A percentile compares a stretch with the other conserved stretches of the same genome.
phyloP scores from a whole-genome alignment of 2,113 vertebrate genomes.

The Mionectes macconnelli region DNA sequence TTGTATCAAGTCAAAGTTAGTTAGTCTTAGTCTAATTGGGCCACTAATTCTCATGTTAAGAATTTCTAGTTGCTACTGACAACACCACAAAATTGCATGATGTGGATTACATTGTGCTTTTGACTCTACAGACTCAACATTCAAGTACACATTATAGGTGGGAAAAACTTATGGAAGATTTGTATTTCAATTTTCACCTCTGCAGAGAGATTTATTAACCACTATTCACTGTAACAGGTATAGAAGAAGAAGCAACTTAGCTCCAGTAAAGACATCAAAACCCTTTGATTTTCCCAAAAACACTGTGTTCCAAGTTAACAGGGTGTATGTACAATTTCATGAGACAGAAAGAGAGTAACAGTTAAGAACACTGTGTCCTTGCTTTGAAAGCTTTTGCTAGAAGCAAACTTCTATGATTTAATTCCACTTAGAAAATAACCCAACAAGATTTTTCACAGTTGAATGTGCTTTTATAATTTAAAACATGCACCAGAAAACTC shows the following conservation, averaged over 20 bases:
- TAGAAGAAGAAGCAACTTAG: not conserved
- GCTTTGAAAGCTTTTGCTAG: slow-evolving; percentile 2
- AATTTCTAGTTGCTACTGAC: not conserved
- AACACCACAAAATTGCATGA: not conserved
- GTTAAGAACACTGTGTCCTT: not conserved
- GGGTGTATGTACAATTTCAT: not conserved
- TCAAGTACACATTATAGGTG: not conserved
- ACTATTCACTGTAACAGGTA: not conserved
- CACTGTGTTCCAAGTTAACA: not conserved
- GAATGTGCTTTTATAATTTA: not conserved
- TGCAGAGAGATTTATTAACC: not conserved
- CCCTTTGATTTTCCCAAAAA: not conserved
- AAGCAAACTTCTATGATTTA: not conserved
- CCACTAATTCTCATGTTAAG: not conserved
- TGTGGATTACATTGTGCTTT: not conserved
- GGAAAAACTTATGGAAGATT: not conserved
- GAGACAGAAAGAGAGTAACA: not conserved
- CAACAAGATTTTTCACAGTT: not conserved
- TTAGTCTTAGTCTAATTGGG: not conserved
- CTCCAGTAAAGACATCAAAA: not conserved
- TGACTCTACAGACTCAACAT: not conserved
- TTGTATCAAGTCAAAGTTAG: not conserved
- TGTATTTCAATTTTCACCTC: not conserved
- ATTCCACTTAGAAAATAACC: not conserved
- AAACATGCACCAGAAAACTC: not conserved